Base-by-base conservation (phyloP, 2,797 vertebrate genomes). In the Trematomus bernacchii region DNA sequence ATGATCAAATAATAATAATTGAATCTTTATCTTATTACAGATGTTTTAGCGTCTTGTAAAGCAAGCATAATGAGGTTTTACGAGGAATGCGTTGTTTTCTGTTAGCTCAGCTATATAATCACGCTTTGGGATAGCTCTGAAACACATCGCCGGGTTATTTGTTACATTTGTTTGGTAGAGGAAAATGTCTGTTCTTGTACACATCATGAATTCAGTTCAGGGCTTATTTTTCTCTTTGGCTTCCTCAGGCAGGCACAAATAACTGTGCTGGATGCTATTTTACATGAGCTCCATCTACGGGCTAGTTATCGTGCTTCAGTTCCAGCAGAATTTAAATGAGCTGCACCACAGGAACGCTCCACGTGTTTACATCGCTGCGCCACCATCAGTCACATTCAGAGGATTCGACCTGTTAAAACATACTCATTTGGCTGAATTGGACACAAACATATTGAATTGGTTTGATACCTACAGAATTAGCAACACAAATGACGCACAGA, bases 1-100 rank as follows among this genome's bases (percentile, higher is more conserved):
- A 84, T 71, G 89, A 93, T 92, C 91, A 92, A 90, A 92, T 90
- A 74, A 82, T 92, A 76, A 90, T 90, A 87, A 92, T 93, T 91
- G 91, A 88, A 92, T 90, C 81, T 75, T 84, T 89, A 88, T 91
- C 82, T 85, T 90, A 89, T 90, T 85, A 60, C 78, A 59, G 73
- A 86, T 84, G 77, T 68, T 71, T 30, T 89, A 79, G 89, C 90
- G 91, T 85, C 80, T 85, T 80, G 76, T 87, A 73, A 90, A 85
- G 80, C 77, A 57, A 87, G 81, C 79, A 62, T 79, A 65, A 80
- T 65, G 59, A 52, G 52, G 14, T 71, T 85, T 80, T 65, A 72
- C 1, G 19, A 82, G 64, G 64, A 82, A 53, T 60, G 27, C 57
- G 70, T 88, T 80, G 94, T 93, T 91, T 92, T 93, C 66, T 81